A percentile compares a stretch with the other conserved stretches of the same genome.
Conservation (phyloP, 2,797 vertebrate genomes). For the Cheirogaleus major region DNA sequence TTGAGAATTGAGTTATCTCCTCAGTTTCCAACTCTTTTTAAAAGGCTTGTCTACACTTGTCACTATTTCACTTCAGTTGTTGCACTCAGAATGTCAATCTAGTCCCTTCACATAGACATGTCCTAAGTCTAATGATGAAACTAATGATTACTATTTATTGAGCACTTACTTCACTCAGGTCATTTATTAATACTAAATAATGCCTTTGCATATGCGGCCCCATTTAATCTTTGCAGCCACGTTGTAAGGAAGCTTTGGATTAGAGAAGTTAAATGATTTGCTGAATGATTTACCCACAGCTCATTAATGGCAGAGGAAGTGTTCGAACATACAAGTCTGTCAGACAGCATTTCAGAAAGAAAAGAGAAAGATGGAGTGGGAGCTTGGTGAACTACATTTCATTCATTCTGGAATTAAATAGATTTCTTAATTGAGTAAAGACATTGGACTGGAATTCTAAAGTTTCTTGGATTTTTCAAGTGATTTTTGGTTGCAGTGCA, state of each 20-base stretch:
- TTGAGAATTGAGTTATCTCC: neutral
- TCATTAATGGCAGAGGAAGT: neutral
- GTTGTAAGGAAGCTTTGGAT: neutral
- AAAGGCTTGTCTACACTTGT: neutral
- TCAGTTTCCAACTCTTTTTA: neutral
- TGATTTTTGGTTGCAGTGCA: neutral
- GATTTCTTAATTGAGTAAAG: neutral
- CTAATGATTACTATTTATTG: neutral
- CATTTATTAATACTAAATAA: slow-evolving; percentile 44
- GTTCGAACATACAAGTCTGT: neutral
- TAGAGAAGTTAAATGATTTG: neutral
- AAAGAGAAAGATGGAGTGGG: neutral
- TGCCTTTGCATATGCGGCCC: neutral
- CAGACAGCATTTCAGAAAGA: neutral
- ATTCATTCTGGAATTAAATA: neutral
- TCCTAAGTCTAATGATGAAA: neutral
- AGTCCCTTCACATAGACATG: neutral
- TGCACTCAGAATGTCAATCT: neutral
- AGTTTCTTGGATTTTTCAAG: neutral
- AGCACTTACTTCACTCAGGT: neutral
- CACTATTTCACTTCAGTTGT: neutral
- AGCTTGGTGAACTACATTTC: neutral
- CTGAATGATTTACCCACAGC: slow-evolving; percentile 12
- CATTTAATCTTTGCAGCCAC: slow-evolving; percentile 1
- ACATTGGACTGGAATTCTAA: neutral